Evolutionary conservation across 1,140 invertebrate species (phyloP), one percentile per base, ranked within the genome.

Genomic region (Cydia amplana): DNA sequence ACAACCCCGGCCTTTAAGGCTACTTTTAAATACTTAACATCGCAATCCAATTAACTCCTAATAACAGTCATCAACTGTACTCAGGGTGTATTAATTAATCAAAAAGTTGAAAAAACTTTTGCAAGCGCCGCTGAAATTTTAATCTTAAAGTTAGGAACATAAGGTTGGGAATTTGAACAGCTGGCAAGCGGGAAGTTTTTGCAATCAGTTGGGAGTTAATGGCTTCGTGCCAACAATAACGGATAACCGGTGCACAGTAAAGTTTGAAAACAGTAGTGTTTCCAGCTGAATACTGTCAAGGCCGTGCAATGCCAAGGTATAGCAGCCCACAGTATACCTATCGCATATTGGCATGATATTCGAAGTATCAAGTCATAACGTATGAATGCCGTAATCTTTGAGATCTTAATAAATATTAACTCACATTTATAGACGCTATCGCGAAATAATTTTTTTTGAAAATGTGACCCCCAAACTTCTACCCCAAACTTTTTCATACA

Each of bases 1-100:
- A 32, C 10, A 28, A 25, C 23, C 5, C 25, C 23, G 23, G 28
- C 65, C 32, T 40, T 65, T 28, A 32, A 65, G 23, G 10, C 36
- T 70, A 70, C 65, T 70, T 70, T 70, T 70, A 40, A 70, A 70
- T 70, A 40, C 65, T 70, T 70, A 70, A 70, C 65, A 36, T 70
- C 25, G 7, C 65, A 36, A 18, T 70, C 28, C 65, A 70, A 70
- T 70, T 70, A 70, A 70, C 65, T 70, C n/a, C 28, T 70, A 70
- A 70, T 70, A 70, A 70, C 65, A 70, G 40, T 70, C 65, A 70
- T 70, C 32, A 70, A 70, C 65, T 65, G 32, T 70, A 70, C 32
- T 40, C 65, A 70, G 32, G 28, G 32, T 70, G 65, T 70, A 36
- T 70, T 70, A 70, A 70, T 70, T 70, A 70, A 70, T 70, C 65